phyloP scores from a whole-genome alignment of 1,140 invertebrate genomes.

The Eurosta solidaginis region DNA sequence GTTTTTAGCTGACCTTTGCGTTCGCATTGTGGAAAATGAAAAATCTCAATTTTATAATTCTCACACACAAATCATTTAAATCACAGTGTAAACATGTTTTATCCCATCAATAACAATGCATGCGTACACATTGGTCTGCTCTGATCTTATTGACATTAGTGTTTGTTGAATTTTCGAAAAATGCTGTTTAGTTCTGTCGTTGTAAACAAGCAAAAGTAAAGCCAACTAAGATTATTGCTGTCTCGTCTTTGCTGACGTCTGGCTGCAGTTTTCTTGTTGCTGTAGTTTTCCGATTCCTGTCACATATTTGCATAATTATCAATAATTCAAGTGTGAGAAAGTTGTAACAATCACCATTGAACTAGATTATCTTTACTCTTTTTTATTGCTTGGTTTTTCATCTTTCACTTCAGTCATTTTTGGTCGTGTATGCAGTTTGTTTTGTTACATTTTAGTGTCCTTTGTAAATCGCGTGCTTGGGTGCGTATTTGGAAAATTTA shows the following conservation, averaged over 20 bases:
- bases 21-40: conserved; percentile 10
- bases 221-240: neutral
- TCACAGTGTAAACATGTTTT: conserved; percentile 3
- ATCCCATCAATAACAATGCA: conserved; percentile 9
- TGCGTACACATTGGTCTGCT: neutral
- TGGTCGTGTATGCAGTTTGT: neutral
- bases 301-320: neutral
- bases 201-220: neutral
- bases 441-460: neutral
- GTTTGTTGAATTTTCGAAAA: neutral
- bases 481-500: conserved; percentile 2
- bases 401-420: neutral
- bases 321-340: neutral
- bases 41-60: neutral
- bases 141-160: neutral
- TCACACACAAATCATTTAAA: conserved; percentile 4
- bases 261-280: neutral
- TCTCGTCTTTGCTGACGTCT: neutral
- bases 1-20: no score
- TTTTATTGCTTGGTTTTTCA: neutral
- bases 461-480: neutral
- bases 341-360: neutral
- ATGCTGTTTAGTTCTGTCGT: neutral
- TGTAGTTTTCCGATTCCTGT: neutral
- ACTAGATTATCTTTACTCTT: neutral